Base-by-base conservation (phyloP, 2,888 invertebrate species). In the Ernsta delagoae region DNA sequence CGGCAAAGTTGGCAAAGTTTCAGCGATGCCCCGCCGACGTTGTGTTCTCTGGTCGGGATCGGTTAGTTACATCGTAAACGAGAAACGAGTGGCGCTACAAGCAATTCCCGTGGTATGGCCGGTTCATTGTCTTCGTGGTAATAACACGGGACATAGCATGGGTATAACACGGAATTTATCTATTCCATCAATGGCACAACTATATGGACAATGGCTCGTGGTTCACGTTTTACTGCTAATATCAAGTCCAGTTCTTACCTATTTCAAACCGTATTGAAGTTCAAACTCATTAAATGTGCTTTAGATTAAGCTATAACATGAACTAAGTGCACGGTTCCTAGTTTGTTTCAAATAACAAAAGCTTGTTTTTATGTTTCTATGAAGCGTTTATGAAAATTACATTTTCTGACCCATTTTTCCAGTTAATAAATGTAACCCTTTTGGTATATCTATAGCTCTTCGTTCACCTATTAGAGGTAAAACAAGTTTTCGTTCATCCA, bases 1-100 rank as follows among this genome's bases (percentile, higher is more conserved):
- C 81, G 82, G 83, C 83, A 78, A 78, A 78, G 78, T 79, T 82
- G 82, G 83, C 83, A 78, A 78, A 78, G 78, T 78, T 80, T 81
- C 79, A 78, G 77, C 70, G 72, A 73, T 81, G 78, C 75, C 76
- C 75, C 70, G 74, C 65, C 74, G 73, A 73, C 70, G 73, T 71
- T 53, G 39, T 24, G 59, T 39, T 6, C 39, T 7, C 6, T 43
- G 31, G 50, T 50, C 12, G 50, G 50, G 50, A 12, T 39, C 39
- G 39, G 11, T 0, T 24, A 39, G 68, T 53, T 53, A 41, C 48
- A 69, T 63, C 24, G 62, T 59, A 34, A 41, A 59, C 59, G 73
- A 71, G 64, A 67, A 72, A 66, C 59, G 54, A 60, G 53, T 53
- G 7, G 24, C 53, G 16, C 24, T 24, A 53, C 24, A 16, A 24